Conservation (phyloP, 2,113 vertebrate species). For the Misgurnus anguillicaudatus region DNA sequence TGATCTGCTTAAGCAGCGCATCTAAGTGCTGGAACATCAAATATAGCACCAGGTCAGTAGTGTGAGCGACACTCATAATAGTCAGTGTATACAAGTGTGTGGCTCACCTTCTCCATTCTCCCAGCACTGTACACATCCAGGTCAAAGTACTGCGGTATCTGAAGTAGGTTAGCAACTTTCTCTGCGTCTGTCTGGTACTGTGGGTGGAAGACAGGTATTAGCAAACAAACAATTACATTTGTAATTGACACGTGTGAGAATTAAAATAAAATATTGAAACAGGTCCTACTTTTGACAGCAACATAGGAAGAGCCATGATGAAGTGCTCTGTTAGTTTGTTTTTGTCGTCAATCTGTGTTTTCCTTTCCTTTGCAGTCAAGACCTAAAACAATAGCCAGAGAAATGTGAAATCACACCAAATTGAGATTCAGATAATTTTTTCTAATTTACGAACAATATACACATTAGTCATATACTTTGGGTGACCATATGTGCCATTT, state of each 20-base stretch:
- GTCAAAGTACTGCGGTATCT: slow-evolving; percentile 95
- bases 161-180: slow-evolving; percentile 96
- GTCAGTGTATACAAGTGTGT: background rate
- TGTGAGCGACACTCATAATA: background rate
- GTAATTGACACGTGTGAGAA: background rate
- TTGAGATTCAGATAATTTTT: no score
- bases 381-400: slow-evolving; percentile 67
- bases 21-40: slow-evolving; percentile 84
- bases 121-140: slow-evolving; percentile 97
- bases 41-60: background rate
- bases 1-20: slow-evolving; percentile 92
- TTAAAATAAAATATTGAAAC: background rate
- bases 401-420: background rate
- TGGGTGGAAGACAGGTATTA: slow-evolving; percentile 11
- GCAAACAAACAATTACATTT: background rate
- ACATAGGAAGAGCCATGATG: slow-evolving; percentile 97
- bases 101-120: slow-evolving; percentile 92
- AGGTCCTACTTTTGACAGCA: slow-evolving; percentile 87
- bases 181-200: slow-evolving; percentile 95
- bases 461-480: no score
- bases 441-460: no score
- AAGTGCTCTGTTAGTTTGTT: slow-evolving; percentile 98
- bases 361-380: slow-evolving; percentile 95
- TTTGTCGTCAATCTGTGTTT: slow-evolving; percentile 96
- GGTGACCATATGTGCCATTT: no score